These are phyloP conservation scores for Xenus cinereus DNA, from an alignment of 2,113 vertebrate species.

Conservation along the genomic window DNA sequence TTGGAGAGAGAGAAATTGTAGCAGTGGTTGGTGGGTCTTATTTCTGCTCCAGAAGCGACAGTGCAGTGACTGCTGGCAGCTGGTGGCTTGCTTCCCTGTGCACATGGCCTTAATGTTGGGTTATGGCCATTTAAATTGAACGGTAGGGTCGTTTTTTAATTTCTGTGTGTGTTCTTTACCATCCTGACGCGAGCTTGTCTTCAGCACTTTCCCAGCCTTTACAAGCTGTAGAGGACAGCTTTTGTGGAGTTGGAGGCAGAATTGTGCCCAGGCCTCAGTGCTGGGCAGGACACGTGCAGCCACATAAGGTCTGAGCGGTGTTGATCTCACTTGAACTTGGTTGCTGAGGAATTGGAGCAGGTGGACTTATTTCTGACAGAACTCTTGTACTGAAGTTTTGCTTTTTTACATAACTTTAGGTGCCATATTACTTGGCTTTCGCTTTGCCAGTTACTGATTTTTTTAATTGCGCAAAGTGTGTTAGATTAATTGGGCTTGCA, in stretches of 20 bases:
- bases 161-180: neutral
- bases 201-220: neutral
- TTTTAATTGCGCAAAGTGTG: neutral
- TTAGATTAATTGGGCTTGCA: neutral
- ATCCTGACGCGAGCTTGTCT: neutral
- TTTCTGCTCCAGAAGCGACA: neutral
- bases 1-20: neutral
- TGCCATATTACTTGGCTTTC: neutral
- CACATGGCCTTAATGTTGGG: neutral
- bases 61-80: neutral
- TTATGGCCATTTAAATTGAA: neutral
- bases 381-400: neutral
- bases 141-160: neutral
- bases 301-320: rapidly evolving
- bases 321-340: neutral
- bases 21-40: neutral
- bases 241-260: neutral
- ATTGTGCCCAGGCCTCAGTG: rapidly evolving
- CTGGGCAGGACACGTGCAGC: rapidly evolving
- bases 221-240: neutral
- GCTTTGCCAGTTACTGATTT: neutral
- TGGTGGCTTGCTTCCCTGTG: neutral
- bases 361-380: neutral
- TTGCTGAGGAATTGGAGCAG: neutral
- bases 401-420: neutral